Percentiles rank a stretch among this genome's conserved stretches.
phyloP scores from a whole-genome alignment of 2,797 vertebrate genomes.

The Nannoperca obscura region DNA sequence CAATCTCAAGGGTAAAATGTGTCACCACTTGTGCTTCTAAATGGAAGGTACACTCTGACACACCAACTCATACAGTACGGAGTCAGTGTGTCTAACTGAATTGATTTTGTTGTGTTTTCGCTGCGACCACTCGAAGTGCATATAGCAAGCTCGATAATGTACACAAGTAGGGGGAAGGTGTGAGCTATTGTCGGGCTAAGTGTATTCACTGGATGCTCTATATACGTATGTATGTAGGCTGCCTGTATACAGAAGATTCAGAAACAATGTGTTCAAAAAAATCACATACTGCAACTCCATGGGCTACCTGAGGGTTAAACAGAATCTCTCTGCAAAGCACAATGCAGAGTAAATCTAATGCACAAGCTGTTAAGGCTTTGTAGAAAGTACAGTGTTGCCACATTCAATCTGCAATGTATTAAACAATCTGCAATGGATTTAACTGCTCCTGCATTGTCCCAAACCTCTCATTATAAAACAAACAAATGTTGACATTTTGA shows the following conservation, averaged over 20 bases:
- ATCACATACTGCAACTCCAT: not conserved
- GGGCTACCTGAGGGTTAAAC: not conserved
- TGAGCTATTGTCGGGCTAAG: not conserved
- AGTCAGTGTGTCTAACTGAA: slow-evolving; percentile 2
- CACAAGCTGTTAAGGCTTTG: slow-evolving; percentile 9
- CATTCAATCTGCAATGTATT: slow-evolving; percentile 33
- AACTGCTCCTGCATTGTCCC: slow-evolving; percentile 9
- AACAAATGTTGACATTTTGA: slow-evolving; percentile 67
- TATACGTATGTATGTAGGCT: not conserved
- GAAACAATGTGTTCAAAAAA: not conserved
- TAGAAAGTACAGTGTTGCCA: slow-evolving; percentile 6
- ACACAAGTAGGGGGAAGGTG: not conserved
- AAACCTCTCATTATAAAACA: slow-evolving; percentile 62
- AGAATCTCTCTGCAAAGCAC: not conserved
- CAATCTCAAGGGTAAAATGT: slow-evolving; percentile 3
- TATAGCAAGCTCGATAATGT: not conserved
- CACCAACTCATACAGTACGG: not conserved
- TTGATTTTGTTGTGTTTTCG: not conserved
- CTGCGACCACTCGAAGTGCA: not conserved
- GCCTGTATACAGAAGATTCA: not conserved
- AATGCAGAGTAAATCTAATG: not conserved
- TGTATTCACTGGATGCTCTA: not conserved
- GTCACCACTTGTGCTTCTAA: not conserved
- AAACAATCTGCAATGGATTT: slow-evolving; percentile 32
- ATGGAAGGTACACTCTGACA: not conserved